Evolutionary conservation across 35 echinoderm and acorn worm species (phyloP), one percentile per base, ranked within the genome.

Genomic region (Lytechinus variegatus): DNA sequence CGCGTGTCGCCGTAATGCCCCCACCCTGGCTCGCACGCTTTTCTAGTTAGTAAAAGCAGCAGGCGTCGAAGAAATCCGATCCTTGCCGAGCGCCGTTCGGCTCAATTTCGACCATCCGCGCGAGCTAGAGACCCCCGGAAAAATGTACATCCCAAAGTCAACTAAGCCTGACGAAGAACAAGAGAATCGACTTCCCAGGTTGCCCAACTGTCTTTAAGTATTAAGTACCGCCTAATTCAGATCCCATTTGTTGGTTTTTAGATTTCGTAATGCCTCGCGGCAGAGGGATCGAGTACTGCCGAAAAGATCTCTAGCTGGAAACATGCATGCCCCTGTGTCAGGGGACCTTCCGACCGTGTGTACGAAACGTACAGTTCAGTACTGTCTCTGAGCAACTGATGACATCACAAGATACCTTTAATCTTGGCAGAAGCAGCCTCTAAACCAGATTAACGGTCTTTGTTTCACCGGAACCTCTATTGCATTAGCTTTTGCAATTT

Each of bases 1-100:
- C 92, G 92, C 92, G 92, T 93, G 92, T 27, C 92, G 10, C 92
- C 13, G 53, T 93, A 93, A 93, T 93, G 92, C 54, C 92, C 92
- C 92, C 54, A 55, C 92, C 54, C 53, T 93, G 53, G n/a, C 52
- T 9, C 53, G 92, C 54, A 57, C 92, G 92, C 54, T 93, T 57
- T 54, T 33, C 92, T 93, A 54, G 92, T 93, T 93, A 93, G 92
- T 93, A 54, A 54, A 57, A 33, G 52, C 92, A 57, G 92, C 92
- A 93, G 92, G 92, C 92, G 54, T 28, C 92, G 54, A 54, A 57
- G 92, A 93, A 93, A 93, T 55, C 54, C 54, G 92, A 93, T 93
- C 92, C 55, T 21, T 55, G n/a, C 92, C 92, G 92, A 93, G 27
- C 92, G 54, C 21, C 92, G 92, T 54, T 55, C 92, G 88, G 88